phyloP scores from a whole-genome alignment of 2,888 invertebrate species.

The Erebia epiphron region DNA sequence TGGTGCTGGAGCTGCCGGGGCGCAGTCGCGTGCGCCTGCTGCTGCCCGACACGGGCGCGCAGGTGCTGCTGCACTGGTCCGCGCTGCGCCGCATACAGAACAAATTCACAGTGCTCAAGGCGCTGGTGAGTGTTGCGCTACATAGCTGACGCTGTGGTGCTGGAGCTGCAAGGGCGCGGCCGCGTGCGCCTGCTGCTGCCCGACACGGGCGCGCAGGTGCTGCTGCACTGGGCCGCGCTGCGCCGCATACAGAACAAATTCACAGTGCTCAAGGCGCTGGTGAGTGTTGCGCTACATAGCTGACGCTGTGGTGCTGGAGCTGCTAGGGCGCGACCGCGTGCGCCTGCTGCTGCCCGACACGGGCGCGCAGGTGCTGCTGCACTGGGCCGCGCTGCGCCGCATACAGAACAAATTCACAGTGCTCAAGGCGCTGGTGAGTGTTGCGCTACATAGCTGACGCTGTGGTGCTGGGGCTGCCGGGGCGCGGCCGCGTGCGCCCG shows the following conservation, averaged over 20 bases:
- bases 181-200: slow-evolving; percentile 83
- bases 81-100: slow-evolving; percentile 75
- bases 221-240: slow-evolving; percentile 76
- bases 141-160: slow-evolving; percentile 67
- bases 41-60: slow-evolving; percentile 85
- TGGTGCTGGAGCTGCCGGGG: slow-evolving; percentile 72
- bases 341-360: slow-evolving; percentile 85
- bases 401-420: slow-evolving; percentile 73
- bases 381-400: slow-evolving; percentile 76
- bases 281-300: slow-evolving; percentile 43
- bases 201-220: slow-evolving; percentile 83
- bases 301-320: slow-evolving; percentile 73
- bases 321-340: slow-evolving; percentile 72
- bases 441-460: slow-evolving; percentile 50
- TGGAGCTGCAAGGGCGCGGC: slow-evolving; percentile 64
- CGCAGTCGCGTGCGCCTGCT: slow-evolving; percentile 78
- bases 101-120: slow-evolving; percentile 71
- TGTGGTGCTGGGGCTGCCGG: slow-evolving; percentile 70
- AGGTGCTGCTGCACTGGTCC: slow-evolving; percentile 72
- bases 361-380: slow-evolving; percentile 78
- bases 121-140: slow-evolving; percentile 66
- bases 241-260: slow-evolving; percentile 74
- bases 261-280: slow-evolving; percentile 77
- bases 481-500: slow-evolving; percentile 75
- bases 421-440: slow-evolving; percentile 76